These are phyloP conservation scores for Thereva nobilitata DNA, from an alignment of 2,888 invertebrate genomes.

Conservation along the genomic window DNA sequence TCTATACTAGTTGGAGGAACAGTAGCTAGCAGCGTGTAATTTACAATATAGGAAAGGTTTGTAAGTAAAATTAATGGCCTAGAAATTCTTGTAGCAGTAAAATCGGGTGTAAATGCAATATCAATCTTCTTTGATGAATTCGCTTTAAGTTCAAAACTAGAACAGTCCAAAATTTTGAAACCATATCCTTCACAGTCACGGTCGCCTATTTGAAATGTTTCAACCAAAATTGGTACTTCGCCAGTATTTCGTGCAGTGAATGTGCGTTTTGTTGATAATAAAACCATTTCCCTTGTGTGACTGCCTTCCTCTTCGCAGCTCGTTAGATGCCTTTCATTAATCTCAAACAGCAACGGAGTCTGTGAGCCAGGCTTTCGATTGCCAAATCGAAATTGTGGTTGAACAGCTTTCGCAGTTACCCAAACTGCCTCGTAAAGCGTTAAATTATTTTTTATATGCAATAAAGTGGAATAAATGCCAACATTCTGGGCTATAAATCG, in stretches of 20 bases:
- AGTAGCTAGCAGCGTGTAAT: slow-evolving; percentile 72
- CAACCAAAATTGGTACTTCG: slow-evolving; percentile 78
- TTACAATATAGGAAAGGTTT: slow-evolving; percentile 65
- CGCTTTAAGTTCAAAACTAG: slow-evolving; percentile 70
- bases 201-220: slow-evolving; percentile 67
- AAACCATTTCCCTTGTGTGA: slow-evolving; percentile 18
- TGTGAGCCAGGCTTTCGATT: slow-evolving; percentile 80
- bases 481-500: slow-evolving; percentile 50
- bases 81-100: slow-evolving; percentile 75
- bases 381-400: slow-evolving; percentile 85
- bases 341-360: slow-evolving; percentile 79
- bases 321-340: slow-evolving; percentile 64
- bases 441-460: slow-evolving; percentile 80
- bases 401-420: slow-evolving; percentile 81
- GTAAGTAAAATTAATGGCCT: slow-evolving; percentile 66
- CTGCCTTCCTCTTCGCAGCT: slow-evolving; percentile 58
- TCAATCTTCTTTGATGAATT: slow-evolving; percentile 78
- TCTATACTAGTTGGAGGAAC: slow-evolving; percentile 66
- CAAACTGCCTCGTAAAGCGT: slow-evolving; percentile 87
- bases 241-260: slow-evolving; percentile 91
- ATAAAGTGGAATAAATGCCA: slow-evolving; percentile 54
- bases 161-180: slow-evolving; percentile 76
- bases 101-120: slow-evolving; percentile 87
- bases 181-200: slow-evolving; percentile 77
- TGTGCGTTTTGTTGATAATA: slow-evolving; percentile 67